Evolutionary conservation across 2,113 vertebrate species (phyloP).

Genomic region (Planiliza haematocheilus): DNA sequence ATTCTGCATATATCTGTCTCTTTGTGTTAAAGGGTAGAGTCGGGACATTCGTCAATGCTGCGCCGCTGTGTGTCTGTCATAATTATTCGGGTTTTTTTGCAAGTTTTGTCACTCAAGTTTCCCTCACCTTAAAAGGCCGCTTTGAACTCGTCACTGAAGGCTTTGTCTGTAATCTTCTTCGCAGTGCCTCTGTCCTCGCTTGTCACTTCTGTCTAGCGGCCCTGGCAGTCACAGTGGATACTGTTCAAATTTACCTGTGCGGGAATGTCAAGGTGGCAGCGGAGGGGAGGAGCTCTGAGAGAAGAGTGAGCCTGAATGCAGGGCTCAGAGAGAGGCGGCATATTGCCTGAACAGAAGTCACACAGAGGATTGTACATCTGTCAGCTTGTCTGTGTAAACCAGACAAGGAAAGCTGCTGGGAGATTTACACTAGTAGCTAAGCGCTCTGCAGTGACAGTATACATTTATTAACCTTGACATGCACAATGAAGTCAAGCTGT

Average conservation of each 20-base stretch:
- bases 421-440: constrained; percentile 30
- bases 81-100: constrained; percentile 48
- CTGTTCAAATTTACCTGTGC: constrained; percentile 48
- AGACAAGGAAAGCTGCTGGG: constrained; percentile 37
- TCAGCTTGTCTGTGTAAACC: constrained; percentile 46
- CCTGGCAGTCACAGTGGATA: constrained; percentile 33
- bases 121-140: constrained; percentile 36
- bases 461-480: constrained; percentile 52
- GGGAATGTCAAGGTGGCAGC: constrained; percentile 13
- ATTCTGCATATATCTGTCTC: constrained; percentile 35
- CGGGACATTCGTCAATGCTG: constrained; percentile 23
- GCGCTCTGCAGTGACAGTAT: constrained; percentile 29
- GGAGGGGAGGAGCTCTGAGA: constrained; percentile 5
- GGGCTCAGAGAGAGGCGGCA: background rate
- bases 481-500: constrained; percentile 30
- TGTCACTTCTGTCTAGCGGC: constrained; percentile 42
- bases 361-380: constrained; percentile 42
- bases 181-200: constrained; percentile 39
- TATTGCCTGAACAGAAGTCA: constrained; percentile 18
- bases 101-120: constrained; percentile 52
- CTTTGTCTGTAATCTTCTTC: constrained; percentile 53
- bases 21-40: constrained; percentile 17
- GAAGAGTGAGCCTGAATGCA: background rate
- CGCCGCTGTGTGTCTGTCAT: constrained; percentile 15
- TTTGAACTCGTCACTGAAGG: constrained; percentile 56